Conservation (phyloP, 2,113 vertebrate species). For the Malurus alboscapulatus region DNA sequence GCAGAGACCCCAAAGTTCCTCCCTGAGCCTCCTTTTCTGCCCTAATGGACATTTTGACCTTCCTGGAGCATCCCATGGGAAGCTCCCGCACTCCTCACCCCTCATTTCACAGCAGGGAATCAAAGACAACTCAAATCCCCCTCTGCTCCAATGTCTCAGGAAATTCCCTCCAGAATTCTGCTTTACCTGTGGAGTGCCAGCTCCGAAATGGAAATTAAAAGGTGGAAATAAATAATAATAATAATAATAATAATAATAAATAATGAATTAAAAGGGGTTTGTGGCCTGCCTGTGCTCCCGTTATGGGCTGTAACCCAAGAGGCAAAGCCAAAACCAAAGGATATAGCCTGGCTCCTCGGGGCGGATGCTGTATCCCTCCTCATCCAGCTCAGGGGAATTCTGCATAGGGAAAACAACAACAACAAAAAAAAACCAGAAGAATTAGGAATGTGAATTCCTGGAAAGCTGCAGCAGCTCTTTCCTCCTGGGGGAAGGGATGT, state of each 20-base stretch:
- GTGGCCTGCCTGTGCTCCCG: neutral
- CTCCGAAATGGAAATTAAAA: neutral
- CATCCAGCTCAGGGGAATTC: constrained; percentile 95
- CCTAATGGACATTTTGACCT: rapidly evolving
- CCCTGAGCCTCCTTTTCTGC: neutral
- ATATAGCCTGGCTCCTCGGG: constrained; percentile 94
- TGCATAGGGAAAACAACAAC: constrained; percentile 56
- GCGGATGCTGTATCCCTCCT: constrained; percentile 95
- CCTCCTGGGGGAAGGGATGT: neutral
- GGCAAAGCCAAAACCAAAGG: constrained; percentile 71
- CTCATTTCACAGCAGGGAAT: neutral
- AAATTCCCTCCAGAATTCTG: neutral
- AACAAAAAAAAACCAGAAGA: neutral
- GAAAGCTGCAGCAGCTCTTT: neutral
- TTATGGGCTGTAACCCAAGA: neutral
- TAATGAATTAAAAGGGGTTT: neutral
- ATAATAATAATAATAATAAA: neutral
- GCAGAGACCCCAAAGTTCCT: neutral
- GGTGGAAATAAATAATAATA: neutral
- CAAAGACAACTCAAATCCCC: neutral
- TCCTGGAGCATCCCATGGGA: neutral
- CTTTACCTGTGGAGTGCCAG: neutral
- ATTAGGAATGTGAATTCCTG: neutral
- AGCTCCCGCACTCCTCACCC: rapidly evolving
- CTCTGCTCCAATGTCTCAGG: neutral